Evolutionary conservation across 1,140 invertebrate species (phyloP), one percentile per base, ranked within the genome.

Genomic region (Leptopilina clavipes): DNA sequence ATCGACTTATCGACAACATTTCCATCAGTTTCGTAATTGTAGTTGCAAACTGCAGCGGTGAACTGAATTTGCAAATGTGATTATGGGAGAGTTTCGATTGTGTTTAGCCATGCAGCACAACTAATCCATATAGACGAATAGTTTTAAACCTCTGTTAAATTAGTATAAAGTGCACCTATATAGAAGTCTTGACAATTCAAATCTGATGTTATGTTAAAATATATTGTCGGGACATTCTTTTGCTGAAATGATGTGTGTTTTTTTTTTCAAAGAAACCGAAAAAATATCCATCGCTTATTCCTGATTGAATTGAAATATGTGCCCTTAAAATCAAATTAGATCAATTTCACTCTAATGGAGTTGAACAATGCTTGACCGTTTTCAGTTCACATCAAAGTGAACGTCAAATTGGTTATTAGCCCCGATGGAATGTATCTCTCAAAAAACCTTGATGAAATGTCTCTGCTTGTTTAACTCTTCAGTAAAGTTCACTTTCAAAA

Each of bases 41-140:
- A 31, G 12, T 65, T 65, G 59, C 59, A 31, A 65, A 31, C 59
- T 65, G 59, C 59, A 31, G 25, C 25, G 22, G 22, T 37, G 14
- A 65, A 65, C 59, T 65, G 59, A 65, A 65, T 65, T 65, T 65
- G 59, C 59, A 65, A 65, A n/a, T 65, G 22, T n/a, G 59, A 65
- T 31, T 65, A 31, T 65, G 22, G 25, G 25, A 31, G 59, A 31
- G 25, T 65, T 65, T 65, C 12, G 22, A 65, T 65, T 65, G 59
- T 31, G 59, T 31, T 65, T 65, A n/a, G 25, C 14, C 59, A 59
- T 59, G 22, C 56, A 59, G 56, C 3, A 59, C 19, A 59, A 25
- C 56, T 59, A 59, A 59, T 59, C 56, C 19, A 25, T 59, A 22
- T 40, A 31, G 18, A 22, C 2, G 19, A 12, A 22, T 12, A 59